phyloP scores from a whole-genome alignment of 1,140 invertebrate species.

The Nasonia giraulti region DNA sequence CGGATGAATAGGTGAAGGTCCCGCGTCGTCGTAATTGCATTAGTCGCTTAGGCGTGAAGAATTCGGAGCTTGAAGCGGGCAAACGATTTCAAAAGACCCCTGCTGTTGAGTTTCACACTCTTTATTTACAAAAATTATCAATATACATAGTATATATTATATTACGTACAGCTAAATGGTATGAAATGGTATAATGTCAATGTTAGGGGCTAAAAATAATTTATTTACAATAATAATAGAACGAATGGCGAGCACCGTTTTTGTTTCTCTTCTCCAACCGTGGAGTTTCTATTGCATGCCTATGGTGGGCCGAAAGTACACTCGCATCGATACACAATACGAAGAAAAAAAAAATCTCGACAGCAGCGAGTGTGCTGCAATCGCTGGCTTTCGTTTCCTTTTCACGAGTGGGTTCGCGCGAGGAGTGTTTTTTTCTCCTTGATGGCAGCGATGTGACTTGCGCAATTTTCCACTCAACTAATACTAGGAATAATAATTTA shows the following conservation, averaged over 20 bases:
- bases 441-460: not conserved
- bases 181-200: conserved; percentile 7
- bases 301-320: not conserved
- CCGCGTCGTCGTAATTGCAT: not conserved
- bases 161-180: not conserved
- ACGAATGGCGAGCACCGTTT: not conserved
- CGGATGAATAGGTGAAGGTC: conserved; percentile 25
- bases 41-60: no score
- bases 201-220: conserved; percentile 45
- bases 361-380: not conserved
- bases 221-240: conserved; percentile 50
- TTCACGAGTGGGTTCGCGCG: not conserved
- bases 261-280: not conserved
- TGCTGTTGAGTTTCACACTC: conserved; percentile 22
- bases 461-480: not conserved
- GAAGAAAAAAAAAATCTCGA: not conserved
- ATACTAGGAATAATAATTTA: not conserved
- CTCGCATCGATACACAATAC: not conserved
- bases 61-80: no score
- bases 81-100: not conserved
- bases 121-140: conserved; percentile 63
- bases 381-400: conserved; percentile 8
- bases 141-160: conserved; percentile 51
- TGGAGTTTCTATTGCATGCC: not conserved
- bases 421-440: not conserved